phyloP scores from a whole-genome alignment of 2,888 invertebrate species.

The Nematopogon swammerdamellus region DNA sequence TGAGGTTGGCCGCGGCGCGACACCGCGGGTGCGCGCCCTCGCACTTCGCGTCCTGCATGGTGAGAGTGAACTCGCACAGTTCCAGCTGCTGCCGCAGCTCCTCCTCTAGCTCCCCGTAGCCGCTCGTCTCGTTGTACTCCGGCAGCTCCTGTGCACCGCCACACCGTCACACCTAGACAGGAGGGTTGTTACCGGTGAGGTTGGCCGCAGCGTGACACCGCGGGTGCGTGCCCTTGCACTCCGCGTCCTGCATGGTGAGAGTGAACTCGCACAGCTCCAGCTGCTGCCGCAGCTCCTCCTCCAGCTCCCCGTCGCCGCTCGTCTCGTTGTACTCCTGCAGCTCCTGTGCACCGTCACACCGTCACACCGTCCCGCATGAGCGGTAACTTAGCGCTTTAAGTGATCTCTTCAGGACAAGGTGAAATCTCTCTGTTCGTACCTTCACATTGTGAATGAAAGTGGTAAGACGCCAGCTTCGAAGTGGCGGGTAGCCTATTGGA shows the following conservation, averaged over 20 bases:
- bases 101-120: conserved; percentile 27
- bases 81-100: conserved; percentile 30
- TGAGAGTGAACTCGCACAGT: conserved; percentile 35
- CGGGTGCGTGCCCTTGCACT: conserved; percentile 36
- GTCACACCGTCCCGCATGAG: too few species aligned
- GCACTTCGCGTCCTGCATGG: conserved; percentile 41
- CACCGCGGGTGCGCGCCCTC: conserved; percentile 34
- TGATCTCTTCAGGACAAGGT: too few species aligned
- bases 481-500: too few species aligned
- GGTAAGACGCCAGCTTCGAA: too few species aligned
- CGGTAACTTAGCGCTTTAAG: too few species aligned
- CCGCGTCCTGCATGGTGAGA: conserved; percentile 37
- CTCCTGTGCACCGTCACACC: too few species aligned
- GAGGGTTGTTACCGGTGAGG: conserved; percentile 19
- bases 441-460: too few species aligned
- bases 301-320: conserved; percentile 26
- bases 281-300: conserved; percentile 25
- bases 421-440: too few species aligned
- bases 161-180: too few species aligned
- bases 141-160: conserved; percentile 19
- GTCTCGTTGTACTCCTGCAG: conserved; percentile 25
- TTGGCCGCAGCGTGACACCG: conserved; percentile 20
- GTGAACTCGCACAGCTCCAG: conserved; percentile 37
- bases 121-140: conserved; percentile 24
- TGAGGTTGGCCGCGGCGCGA: conserved; percentile 16